Evolutionary conservation across 2,888 invertebrate species (phyloP), one percentile per base, ranked within the genome.

Genomic region (Mellilla xanthometata): DNA sequence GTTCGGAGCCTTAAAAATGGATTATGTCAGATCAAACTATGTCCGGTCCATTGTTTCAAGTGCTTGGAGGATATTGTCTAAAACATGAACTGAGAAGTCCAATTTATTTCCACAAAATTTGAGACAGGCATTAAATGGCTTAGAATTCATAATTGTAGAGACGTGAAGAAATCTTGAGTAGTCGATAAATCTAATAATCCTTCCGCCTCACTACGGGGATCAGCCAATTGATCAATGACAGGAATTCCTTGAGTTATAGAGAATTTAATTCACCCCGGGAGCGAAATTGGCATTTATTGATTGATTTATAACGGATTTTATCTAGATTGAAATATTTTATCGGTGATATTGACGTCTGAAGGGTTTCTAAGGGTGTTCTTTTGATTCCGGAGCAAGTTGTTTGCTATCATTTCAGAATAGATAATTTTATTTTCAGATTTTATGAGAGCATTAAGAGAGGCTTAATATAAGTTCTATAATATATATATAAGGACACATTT

Each of bases 171-270:
- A 24, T 39, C 67, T 65, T 56, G 68, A 67, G 62, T 69, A 65
- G 56, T 58, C 62, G 61, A 63, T 49, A 68, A 76, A 78, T 76
- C 66, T 69, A 76, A 78, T 76, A 77, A 76, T 72, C 68, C 52
- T 40, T 58, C 48, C 54, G 48, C 53, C 38, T 45, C 56, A 51
- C 61, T 55, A 63, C 62, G 49, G 64, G 64, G 65, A 65, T 69
- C 71, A 72, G 68, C 52, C 76, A 72, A 77, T 76, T 75, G 70
- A 73, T 73, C 71, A 72, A 63, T 72, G 75, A 65, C 71, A 62
- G 61, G 53, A 56, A 69, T 69, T 62, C 60, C 47, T 65, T 58
- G 67, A 67, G 68, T 70, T 72, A 75, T 65, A 56, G 65, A 58
- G 62, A 67, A 76, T 76, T 65, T 52, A 54, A 61, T 59, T 58